A percentile compares a stretch with the other conserved stretches of the same genome.
Evolutionary conservation across 2,113 vertebrate species (phyloP).

Genomic region (Periophthalmodon schlosseri): DNA sequence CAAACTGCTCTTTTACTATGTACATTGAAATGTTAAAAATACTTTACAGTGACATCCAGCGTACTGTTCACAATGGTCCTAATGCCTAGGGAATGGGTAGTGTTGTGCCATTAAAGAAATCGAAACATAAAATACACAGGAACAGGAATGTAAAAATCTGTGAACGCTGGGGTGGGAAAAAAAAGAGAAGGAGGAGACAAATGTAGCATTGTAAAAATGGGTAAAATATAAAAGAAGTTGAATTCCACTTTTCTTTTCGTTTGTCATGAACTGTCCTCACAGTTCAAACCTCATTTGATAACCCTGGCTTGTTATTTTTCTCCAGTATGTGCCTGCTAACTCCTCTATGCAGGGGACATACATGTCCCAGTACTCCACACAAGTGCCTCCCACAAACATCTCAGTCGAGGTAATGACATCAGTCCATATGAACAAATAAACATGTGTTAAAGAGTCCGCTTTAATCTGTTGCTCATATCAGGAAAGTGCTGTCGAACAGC

Average conservation of each 20-base stretch:
- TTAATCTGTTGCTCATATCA: constrained; percentile 51
- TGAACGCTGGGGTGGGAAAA: neutral
- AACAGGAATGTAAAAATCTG: too few relatives aligned
- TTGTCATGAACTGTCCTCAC: neutral
- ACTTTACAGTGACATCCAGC: neutral
- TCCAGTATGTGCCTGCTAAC: constrained; percentile 85
- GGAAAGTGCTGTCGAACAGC: constrained; percentile 86
- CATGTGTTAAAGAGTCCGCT: constrained; percentile 6
- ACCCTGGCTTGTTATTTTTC: neutral
- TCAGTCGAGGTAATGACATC: constrained; percentile 83
- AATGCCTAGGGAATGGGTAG: neutral
- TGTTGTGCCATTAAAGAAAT: neutral
- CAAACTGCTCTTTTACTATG: neutral
- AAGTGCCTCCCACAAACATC: constrained; percentile 85
- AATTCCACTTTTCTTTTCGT: neutral
- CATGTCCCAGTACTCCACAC: constrained; percentile 86
- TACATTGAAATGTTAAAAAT: too few relatives aligned
- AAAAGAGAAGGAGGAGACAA: too few relatives aligned
- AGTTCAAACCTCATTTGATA: neutral
- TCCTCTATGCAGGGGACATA: constrained; percentile 88
- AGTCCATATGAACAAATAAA: neutral
- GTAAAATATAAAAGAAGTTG: too few relatives aligned
- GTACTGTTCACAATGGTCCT: neutral
- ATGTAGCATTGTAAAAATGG: too few relatives aligned
- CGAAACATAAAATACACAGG: too few relatives aligned